phyloP scores from a whole-genome alignment of 2,888 invertebrate species.

The Heliconius ismenius region DNA sequence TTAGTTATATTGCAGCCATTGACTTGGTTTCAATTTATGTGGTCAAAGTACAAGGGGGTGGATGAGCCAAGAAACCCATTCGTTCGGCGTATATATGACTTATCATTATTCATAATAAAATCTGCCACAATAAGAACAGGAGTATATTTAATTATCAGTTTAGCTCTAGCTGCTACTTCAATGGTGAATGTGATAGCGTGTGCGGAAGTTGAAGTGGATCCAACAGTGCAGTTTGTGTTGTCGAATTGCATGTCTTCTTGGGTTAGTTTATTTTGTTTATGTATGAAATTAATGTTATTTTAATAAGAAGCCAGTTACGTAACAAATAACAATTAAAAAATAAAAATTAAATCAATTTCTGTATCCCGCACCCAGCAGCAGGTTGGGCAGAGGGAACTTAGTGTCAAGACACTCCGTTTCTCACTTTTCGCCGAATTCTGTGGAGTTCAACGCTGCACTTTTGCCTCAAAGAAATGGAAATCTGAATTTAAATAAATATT shows the following conservation, averaged over 20 bases:
- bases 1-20: constrained; percentile 83
- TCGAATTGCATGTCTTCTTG: constrained; percentile 78
- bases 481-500: too few relatives aligned
- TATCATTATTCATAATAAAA: constrained; percentile 83
- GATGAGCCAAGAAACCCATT: constrained; percentile 79
- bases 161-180: constrained; percentile 84
- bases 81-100: constrained; percentile 82
- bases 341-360: too few relatives aligned
- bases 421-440: too few relatives aligned
- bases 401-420: too few relatives aligned
- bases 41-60: constrained; percentile 79
- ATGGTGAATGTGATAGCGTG: constrained; percentile 84
- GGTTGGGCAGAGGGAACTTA: too few relatives aligned
- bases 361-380: too few relatives aligned
- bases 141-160: constrained; percentile 86
- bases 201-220: constrained; percentile 56
- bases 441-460: too few relatives aligned
- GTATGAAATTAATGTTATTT: too few relatives aligned
- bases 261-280: constrained; percentile 51
- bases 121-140: constrained; percentile 83
- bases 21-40: constrained; percentile 89
- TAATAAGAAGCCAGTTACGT: too few relatives aligned
- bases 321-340: too few relatives aligned
- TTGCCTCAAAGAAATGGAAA: too few relatives aligned
- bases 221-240: constrained; percentile 55